phyloP scores from a whole-genome alignment of 1,140 invertebrate genomes.

The Carposina sasakii region DNA sequence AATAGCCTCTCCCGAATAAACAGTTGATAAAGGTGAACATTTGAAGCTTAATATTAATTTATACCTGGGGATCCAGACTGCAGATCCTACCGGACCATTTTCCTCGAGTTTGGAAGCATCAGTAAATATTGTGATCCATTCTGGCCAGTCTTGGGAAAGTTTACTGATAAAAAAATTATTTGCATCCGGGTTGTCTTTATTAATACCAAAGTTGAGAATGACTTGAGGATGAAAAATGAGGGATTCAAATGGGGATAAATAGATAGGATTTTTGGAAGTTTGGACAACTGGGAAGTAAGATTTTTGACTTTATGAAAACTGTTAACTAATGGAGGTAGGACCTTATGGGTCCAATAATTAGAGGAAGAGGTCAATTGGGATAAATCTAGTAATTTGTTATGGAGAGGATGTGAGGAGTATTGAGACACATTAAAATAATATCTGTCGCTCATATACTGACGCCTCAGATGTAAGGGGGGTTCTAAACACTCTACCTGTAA shows the following conservation, averaged over 20 bases:
- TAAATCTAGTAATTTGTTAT: not conserved
- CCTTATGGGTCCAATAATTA: too few species aligned
- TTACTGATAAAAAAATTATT: not conserved
- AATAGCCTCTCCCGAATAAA: not conserved
- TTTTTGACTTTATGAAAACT: not conserved
- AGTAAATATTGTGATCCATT: not conserved
- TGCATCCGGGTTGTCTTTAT: not conserved
- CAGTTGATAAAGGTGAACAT: not conserved
- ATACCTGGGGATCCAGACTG: not conserved
- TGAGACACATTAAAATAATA: slow-evolving; percentile 1
- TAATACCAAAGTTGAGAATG: not conserved
- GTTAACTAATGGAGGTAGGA: too few species aligned
- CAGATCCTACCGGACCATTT: not conserved
- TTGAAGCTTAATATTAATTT: not conserved
- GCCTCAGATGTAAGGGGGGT: not conserved
- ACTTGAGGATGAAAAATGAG: not conserved
- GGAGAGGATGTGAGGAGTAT: not conserved
- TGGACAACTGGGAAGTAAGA: not conserved
- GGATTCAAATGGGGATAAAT: not conserved
- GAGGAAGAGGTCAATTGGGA: not conserved
- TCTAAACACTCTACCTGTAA: slow-evolving; percentile 7
- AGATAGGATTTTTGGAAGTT: not conserved
- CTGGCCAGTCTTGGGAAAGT: not conserved
- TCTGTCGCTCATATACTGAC: slow-evolving; percentile 1
- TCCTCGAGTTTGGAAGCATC: slow-evolving; percentile 4